A percentile compares a stretch with the other conserved stretches of the same genome.
Evolutionary conservation across 2,797 vertebrate species (phyloP).

Genomic region (Chromobotia macracanthus): DNA sequence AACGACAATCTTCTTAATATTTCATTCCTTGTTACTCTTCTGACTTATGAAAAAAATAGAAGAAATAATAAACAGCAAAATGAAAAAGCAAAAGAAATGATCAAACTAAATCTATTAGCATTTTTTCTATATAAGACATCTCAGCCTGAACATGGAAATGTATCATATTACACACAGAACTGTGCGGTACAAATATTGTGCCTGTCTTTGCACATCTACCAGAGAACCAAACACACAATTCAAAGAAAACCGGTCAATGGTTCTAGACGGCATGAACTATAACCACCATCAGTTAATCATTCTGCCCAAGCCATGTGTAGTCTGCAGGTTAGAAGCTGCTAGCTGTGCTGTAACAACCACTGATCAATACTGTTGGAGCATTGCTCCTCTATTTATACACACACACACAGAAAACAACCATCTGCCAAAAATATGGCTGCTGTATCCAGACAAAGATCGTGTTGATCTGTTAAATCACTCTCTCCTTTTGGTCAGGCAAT

Average conservation of each 20-base stretch:
- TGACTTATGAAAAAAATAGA: too few species aligned
- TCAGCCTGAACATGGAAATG: neutral
- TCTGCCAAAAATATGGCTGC: constrained; percentile 43
- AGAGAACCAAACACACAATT: constrained; percentile 14
- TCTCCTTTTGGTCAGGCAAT: neutral
- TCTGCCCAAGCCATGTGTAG: constrained; percentile 51
- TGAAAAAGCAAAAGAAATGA: too few species aligned
- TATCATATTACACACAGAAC: neutral
- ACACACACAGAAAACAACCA: constrained; percentile 40
- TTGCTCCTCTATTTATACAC: constrained; percentile 58
- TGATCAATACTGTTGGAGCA: constrained; percentile 63
- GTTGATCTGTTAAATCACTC: neutral
- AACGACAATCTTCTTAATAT: too few species aligned
- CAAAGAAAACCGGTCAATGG: constrained; percentile 18
- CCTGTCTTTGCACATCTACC: neutral
- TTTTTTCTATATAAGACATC: neutral
- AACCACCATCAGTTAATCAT: constrained; percentile 53
- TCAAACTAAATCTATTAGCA: too few species aligned
- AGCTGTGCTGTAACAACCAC: constrained; percentile 58
- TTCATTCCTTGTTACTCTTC: too few species aligned
- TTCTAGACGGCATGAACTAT: constrained; percentile 34
- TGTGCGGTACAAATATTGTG: neutral
- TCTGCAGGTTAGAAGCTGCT: constrained; percentile 57
- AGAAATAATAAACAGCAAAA: too few species aligned
- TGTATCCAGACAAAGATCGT: constrained; percentile 7